These are phyloP conservation scores for Lottia gigantea DNA, from an alignment of 2,888 invertebrate genomes.

Conservation along the genomic window DNA sequence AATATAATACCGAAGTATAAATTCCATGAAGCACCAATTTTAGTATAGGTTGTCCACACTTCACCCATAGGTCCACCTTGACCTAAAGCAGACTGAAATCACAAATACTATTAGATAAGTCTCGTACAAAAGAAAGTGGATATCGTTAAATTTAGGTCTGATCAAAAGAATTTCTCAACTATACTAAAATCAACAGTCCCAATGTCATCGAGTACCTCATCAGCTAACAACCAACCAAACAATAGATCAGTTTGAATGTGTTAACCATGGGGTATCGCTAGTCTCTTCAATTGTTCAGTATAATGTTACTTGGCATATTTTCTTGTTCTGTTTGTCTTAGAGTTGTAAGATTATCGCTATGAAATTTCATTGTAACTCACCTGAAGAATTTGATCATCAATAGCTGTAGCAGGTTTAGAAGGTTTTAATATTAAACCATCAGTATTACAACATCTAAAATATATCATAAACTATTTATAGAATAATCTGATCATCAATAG, in stretches of 20 bases:
- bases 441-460: slow-evolving; percentile 30
- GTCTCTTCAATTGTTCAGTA: too few species aligned
- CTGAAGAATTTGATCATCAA: slow-evolving; percentile 20
- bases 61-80: slow-evolving; percentile 48
- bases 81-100: slow-evolving; percentile 33
- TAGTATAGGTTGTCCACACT: slow-evolving; percentile 52
- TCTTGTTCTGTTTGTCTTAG: too few species aligned
- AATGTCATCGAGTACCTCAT: too few species aligned
- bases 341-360: too few species aligned
- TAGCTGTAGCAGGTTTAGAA: slow-evolving; percentile 26
- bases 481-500: slow-evolving; percentile 25
- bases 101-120: not conserved
- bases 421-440: slow-evolving; percentile 36
- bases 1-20: slow-evolving; percentile 51
- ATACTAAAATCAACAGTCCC: too few species aligned
- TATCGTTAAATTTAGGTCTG: too few species aligned
- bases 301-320: too few species aligned
- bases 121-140: too few species aligned
- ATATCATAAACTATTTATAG: slow-evolving; percentile 12
- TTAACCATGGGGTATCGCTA: too few species aligned
- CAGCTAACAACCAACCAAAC: too few species aligned
- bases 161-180: too few species aligned
- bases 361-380: not conserved
- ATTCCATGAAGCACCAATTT: slow-evolving; percentile 29
- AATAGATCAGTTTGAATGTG: too few species aligned